Conservation (phyloP, 2,888 invertebrate species). For the Vanessa cardui region DNA sequence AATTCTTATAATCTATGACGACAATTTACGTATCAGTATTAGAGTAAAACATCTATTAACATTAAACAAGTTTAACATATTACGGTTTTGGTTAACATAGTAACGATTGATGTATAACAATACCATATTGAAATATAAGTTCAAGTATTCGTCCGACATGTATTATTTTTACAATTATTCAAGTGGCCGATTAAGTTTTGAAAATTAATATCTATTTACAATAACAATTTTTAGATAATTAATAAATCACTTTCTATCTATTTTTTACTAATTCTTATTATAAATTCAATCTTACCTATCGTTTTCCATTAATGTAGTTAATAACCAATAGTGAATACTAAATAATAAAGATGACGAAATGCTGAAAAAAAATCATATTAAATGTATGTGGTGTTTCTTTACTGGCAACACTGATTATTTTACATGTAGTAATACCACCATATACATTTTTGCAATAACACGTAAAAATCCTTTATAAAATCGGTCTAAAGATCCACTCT, state of each 20-base stretch:
- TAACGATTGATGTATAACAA: neutral
- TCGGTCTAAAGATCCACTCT: neutral
- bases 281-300: conserved; percentile 70
- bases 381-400: conserved; percentile 60
- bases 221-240: neutral
- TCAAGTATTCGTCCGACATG: neutral
- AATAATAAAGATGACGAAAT: conserved; percentile 40
- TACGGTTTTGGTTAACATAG: neutral
- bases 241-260: neutral
- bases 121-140: neutral
- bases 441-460: conserved; percentile 47
- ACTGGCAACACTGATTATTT: neutral
- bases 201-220: neutral
- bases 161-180: neutral
- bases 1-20: conserved; percentile 1
- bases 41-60: conserved; percentile 1
- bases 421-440: conserved; percentile 56
- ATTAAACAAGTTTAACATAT: no score
- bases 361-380: conserved; percentile 65
- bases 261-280: conserved; percentile 26
- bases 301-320: conserved; percentile 45
- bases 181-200: neutral
- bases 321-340: conserved; percentile 8
- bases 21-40: neutral
- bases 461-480: neutral